These are phyloP conservation scores for Ctena decussata DNA, from an alignment of 2,888 invertebrate species.

Conservation along the genomic window DNA sequence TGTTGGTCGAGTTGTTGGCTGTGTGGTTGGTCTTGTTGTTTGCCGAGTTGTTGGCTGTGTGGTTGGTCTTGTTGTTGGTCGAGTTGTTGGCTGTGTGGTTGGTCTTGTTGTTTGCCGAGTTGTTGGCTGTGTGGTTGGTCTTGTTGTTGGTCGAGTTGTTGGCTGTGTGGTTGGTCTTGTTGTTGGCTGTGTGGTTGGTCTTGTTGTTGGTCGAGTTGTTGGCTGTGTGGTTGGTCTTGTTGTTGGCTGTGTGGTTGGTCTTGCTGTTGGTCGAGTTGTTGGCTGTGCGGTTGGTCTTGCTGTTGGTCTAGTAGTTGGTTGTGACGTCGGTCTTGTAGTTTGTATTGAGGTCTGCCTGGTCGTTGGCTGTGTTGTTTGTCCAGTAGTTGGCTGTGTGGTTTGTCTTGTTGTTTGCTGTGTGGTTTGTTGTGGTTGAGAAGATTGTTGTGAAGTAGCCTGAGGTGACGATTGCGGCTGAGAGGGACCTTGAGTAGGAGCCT, in stretches of 20 bases:
- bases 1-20: neutral
- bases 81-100: neutral
- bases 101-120: neutral
- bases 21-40: neutral
- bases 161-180: neutral
- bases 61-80: neutral
- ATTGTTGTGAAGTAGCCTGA: neutral
- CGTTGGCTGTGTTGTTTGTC: conserved; percentile 7
- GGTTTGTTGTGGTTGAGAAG: neutral
- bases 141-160: neutral
- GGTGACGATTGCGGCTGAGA: neutral
- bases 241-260: neutral
- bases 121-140: neutral
- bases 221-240: neutral
- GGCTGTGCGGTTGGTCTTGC: conserved; percentile 9
- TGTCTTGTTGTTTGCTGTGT: conserved; percentile 6
- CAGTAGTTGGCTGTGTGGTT: neutral
- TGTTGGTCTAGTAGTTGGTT: conserved; percentile 5
- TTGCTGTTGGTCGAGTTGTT: neutral
- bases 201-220: neutral
- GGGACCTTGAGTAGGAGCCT: neutral
- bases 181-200: neutral
- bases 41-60: neutral
- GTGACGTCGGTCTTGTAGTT: neutral
- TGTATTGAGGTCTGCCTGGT: neutral